Evolutionary conservation across 2,113 vertebrate genomes (phyloP).

Genomic region (Myrmecobius fasciatus): DNA sequence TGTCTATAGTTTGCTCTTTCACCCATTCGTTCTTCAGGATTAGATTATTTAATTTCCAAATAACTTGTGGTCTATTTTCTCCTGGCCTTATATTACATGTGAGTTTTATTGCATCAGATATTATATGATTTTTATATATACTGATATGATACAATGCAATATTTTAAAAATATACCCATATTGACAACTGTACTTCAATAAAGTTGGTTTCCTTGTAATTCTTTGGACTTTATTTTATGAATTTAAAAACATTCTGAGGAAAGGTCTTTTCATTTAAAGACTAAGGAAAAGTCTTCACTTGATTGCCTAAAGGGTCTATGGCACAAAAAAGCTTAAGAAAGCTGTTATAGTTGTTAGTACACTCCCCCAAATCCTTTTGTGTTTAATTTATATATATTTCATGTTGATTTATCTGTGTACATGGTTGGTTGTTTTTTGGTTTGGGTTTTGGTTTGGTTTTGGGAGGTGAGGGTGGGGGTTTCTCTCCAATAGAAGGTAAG

Average conservation of each 20-base stretch:
- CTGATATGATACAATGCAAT: not conserved
- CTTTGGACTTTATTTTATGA: not conserved
- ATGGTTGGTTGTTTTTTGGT: not conserved
- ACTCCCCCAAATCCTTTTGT: not conserved
- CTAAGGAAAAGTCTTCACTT: not conserved
- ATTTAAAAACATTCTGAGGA: not conserved
- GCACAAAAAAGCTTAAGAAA: not conserved
- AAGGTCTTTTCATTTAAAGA: not conserved
- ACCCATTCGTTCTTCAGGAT: no score
- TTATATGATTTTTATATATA: not conserved
- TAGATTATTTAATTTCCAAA: no score
- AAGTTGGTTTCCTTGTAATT: not conserved
- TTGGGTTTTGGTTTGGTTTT: no score
- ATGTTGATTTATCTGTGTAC: not conserved
- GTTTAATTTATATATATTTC: not conserved
- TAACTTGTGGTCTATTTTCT: no score
- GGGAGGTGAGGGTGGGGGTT: no score
- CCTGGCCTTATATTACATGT: no score
- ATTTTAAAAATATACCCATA: not conserved
- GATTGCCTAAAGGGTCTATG: not conserved
- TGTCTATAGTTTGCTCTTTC: no score
- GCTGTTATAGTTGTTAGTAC: not conserved
- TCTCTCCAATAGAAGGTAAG: not conserved
- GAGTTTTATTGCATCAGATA: no score
- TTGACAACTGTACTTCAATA: not conserved